Conservation (phyloP, 30 jellyfish, hydroid and myxozoan genomes). For the Pseudorhiza aurosa region DNA sequence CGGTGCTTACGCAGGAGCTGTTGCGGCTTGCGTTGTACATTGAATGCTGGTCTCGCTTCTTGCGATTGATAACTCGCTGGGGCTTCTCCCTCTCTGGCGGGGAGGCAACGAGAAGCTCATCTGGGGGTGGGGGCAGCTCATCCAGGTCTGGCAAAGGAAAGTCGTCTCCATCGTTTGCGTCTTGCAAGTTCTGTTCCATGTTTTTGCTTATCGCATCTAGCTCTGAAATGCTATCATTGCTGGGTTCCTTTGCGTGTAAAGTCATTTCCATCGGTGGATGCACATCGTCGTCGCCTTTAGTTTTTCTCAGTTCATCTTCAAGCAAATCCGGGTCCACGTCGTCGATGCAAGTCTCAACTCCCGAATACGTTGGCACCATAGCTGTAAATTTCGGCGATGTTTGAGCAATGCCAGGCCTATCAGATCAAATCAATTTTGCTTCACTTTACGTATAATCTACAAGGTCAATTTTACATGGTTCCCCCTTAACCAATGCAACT, state of each 20-base stretch:
- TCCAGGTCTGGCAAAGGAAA: constrained; percentile 64
- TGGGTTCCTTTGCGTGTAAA: constrained; percentile 79
- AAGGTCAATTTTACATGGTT: too few relatives aligned
- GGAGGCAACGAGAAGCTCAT: constrained; percentile 65
- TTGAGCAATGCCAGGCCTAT: background rate
- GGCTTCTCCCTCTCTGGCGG: constrained; percentile 87
- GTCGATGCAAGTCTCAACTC: constrained; percentile 50
- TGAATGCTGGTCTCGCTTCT: constrained; percentile 75
- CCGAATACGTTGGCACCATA: background rate
- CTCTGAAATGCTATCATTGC: constrained; percentile 75
- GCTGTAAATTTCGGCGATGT: constrained; percentile 9
- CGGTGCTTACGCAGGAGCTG: constrained; percentile 95
- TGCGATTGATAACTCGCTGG: constrained; percentile 86
- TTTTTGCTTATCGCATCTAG: constrained; percentile 30
- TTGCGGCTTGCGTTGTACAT: constrained; percentile 67
- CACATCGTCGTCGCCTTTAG: background rate
- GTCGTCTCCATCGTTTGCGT: constrained; percentile 5
- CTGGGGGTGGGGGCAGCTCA: constrained; percentile 87
- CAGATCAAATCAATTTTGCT: background rate
- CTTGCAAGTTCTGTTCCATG: background rate
- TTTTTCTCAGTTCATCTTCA: background rate
- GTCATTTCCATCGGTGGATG: background rate
- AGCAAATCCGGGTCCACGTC: constrained; percentile 28
- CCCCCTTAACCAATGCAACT: too few relatives aligned
- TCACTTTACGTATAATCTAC: too few relatives aligned